These are phyloP conservation scores for Ivindomyrus marchei DNA, from an alignment of 2,113 vertebrate species.

Conservation along the genomic window DNA sequence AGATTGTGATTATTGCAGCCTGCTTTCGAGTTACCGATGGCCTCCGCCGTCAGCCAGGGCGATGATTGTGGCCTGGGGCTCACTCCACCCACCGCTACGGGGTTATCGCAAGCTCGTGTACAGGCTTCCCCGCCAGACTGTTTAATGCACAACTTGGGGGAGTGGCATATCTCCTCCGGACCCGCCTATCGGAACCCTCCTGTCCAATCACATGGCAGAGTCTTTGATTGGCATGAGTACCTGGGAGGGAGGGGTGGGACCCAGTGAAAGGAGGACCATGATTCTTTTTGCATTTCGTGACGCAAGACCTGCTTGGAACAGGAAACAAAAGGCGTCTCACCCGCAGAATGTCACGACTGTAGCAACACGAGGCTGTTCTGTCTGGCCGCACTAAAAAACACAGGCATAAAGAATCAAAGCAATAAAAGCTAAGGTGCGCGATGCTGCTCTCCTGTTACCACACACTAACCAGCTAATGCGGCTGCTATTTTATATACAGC, in stretches of 20 bases:
- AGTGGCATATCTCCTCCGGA: neutral
- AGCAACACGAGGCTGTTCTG: neutral
- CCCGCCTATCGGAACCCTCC: neutral
- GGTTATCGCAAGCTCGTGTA: neutral
- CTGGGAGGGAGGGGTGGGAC: neutral
- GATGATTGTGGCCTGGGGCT: neutral
- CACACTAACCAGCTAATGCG: neutral
- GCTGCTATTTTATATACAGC: neutral
- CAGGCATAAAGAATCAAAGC: neutral
- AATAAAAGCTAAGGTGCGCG: neutral
- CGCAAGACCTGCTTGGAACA: neutral
- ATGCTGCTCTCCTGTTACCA: neutral
- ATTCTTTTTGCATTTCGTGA: neutral
- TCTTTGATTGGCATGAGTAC: neutral
- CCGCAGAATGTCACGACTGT: neutral
- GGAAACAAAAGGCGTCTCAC: neutral
- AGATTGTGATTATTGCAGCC: neutral
- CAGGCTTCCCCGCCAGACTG: neutral
- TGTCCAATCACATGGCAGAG: neutral
- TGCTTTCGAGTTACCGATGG: neutral
- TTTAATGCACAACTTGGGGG: neutral
- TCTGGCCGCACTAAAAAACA: neutral
- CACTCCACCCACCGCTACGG: too few relatives aligned
- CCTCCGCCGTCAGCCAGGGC: neutral
- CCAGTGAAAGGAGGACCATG: neutral